Evolutionary conservation across 2,113 vertebrate genomes (phyloP).

Genomic region (Gallinago undulata): DNA sequence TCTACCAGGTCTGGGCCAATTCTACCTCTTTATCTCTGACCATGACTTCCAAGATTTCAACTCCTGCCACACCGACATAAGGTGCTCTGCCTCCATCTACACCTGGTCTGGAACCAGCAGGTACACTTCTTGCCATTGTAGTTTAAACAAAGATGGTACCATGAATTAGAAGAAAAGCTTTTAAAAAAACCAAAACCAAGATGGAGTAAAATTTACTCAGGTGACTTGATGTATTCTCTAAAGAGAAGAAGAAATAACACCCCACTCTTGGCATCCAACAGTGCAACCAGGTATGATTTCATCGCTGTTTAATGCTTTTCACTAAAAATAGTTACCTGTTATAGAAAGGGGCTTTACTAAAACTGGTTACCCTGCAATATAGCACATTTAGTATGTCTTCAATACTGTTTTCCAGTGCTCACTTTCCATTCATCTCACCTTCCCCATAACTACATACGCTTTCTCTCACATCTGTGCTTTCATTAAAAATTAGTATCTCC

Average conservation of each 20-base stretch:
- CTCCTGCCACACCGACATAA: background rate
- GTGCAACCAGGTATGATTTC: background rate
- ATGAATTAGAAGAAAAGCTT: background rate
- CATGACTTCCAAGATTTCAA: background rate
- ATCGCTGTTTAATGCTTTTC: background rate
- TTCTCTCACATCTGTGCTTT: conserved; percentile 47
- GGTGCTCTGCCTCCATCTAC: background rate
- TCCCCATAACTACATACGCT: background rate
- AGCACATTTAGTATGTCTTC: background rate
- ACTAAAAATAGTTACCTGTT: background rate
- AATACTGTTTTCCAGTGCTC: background rate
- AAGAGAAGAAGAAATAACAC: background rate
- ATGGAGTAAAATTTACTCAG: background rate
- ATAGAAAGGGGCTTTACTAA: background rate
- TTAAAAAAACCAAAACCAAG: background rate
- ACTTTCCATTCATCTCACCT: background rate
- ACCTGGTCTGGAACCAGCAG: background rate
- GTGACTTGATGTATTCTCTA: background rate
- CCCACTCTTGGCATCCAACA: background rate
- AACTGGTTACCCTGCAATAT: background rate
- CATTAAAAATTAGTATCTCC: conserved; percentile 10
- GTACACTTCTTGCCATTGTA: background rate
- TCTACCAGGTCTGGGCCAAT: background rate
- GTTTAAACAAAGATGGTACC: background rate
- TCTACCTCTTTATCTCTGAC: background rate